Evolutionary conservation across 92 coral and sea anemone genomes (phyloP).

Genomic region (Chrysogorgia sp.): DNA sequence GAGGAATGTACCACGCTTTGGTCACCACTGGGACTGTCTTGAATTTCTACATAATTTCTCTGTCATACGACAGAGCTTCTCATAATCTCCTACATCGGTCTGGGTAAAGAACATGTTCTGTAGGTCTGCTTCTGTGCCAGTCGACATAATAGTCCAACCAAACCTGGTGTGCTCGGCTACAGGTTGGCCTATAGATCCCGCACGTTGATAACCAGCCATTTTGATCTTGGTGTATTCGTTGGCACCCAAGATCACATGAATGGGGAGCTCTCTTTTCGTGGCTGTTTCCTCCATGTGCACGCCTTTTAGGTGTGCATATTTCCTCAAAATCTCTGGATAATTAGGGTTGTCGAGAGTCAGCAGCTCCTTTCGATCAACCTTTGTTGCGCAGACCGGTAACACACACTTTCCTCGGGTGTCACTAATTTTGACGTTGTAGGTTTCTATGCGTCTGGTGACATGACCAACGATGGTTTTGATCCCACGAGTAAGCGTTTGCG

Average conservation of each 20-base stretch:
- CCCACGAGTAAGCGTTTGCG: no score
- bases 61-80: no score
- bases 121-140: conserved; percentile 60
- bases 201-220: conserved; percentile 55
- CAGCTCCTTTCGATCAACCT: no score
- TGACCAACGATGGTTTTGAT: no score
- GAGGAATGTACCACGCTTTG: no score
- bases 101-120: conserved; percentile 58
- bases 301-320: conserved; percentile 58
- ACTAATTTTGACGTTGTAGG: no score
- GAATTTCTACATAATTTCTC: no score
- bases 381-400: no score
- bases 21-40: no score
- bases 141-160: conserved; percentile 68
- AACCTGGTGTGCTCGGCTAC: conserved; percentile 58
- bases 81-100: conserved; percentile 45
- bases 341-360: no score
- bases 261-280: conserved; percentile 56
- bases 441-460: no score
- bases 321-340: conserved; percentile 37
- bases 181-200: conserved; percentile 52
- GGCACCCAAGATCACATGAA: conserved; percentile 63
- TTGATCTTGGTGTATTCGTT: conserved; percentile 65
- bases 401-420: no score
- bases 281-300: conserved; percentile 56